phyloP scores from a whole-genome alignment of 2,888 invertebrate species.

The Leptarthrus brevirostris region DNA sequence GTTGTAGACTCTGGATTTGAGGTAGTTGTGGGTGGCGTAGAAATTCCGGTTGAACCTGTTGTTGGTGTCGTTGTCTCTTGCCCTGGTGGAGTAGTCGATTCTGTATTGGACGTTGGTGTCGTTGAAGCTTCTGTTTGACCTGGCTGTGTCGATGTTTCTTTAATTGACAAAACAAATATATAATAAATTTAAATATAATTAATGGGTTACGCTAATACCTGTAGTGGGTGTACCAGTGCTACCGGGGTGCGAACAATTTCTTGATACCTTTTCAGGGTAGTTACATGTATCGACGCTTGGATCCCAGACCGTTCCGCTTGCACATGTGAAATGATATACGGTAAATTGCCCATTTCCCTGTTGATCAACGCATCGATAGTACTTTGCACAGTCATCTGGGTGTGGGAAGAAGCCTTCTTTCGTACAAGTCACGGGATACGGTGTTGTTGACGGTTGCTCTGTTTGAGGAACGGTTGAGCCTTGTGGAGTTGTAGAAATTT shows the following conservation, averaged over 20 bases:
- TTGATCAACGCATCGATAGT: constrained; percentile 76
- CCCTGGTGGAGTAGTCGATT: background rate
- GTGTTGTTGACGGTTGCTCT: constrained; percentile 52
- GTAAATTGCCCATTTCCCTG: constrained; percentile 72
- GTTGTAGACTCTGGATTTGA: constrained; percentile 18
- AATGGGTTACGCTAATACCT: background rate
- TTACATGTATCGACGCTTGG: constrained; percentile 76
- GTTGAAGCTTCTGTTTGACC: constrained; percentile 61
- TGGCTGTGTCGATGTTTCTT: constrained; percentile 56
- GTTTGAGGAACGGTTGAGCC: constrained; percentile 23
- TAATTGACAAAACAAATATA: too few relatives aligned
- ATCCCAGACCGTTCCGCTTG: constrained; percentile 79
- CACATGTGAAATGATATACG: constrained; percentile 75
- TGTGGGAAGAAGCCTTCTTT: constrained; percentile 73
- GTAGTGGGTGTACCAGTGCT: constrained; percentile 54
- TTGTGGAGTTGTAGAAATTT: constrained; percentile 26
- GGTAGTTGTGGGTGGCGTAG: background rate
- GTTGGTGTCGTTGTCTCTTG: constrained; percentile 55
- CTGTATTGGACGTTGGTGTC: constrained; percentile 55
- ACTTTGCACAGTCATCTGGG: constrained; percentile 73
- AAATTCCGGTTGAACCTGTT: background rate
- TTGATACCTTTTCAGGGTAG: constrained; percentile 72
- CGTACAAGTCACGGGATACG: constrained; percentile 63
- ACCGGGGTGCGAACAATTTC: constrained; percentile 61
- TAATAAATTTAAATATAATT: background rate